Evolutionary conservation across 2,797 vertebrate species (phyloP), one percentile per base, ranked within the genome.

Genomic region (Florisuga fusca): DNA sequence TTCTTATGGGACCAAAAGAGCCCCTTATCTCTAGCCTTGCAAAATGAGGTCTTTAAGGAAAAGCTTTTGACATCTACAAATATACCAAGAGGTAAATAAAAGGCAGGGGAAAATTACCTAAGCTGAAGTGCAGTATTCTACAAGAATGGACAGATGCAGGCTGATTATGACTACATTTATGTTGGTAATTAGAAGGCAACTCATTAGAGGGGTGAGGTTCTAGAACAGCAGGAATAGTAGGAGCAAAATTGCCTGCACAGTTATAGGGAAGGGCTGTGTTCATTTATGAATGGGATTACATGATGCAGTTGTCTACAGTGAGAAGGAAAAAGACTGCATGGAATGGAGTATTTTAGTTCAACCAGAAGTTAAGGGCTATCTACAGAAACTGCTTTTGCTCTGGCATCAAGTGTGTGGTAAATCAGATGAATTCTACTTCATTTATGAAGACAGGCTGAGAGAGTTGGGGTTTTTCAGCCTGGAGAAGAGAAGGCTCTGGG

Each of bases 161-260:
- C 29, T 86, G 18, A 43, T 86, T 91, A 27, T 66, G 46, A n/a
- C 46, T 84, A 20, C 33, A 21, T 83, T 91, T 89, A 43, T 66
- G n/a, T 51, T 84, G 27, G 22, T 91, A 88, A 66, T 69, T 94
- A 89, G 51, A 78, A 96, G 59, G 76, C 12, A 14, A 27, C 46
- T 90, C 8, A 18, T 93, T 88, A 93, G 69, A 78, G 43, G 34
- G 1, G 0, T 73, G 87, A 94, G 17, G 31, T 78, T 86, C 87
- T 90, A 91, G 59, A 94, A 69, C 80, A 92, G 59, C 68, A 87
- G 85, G 38, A 84, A 31, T 19, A 69, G 25, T 48, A n/a, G 62
- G 55, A 91, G 43, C 33, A 77, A 77, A 88, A 73, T 36, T 82
- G 25, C 16, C 69, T 66, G 29, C 7, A 13, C 3, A 4, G 14